phyloP scores from a whole-genome alignment of 2,888 invertebrate species.

The Muscina levida region DNA sequence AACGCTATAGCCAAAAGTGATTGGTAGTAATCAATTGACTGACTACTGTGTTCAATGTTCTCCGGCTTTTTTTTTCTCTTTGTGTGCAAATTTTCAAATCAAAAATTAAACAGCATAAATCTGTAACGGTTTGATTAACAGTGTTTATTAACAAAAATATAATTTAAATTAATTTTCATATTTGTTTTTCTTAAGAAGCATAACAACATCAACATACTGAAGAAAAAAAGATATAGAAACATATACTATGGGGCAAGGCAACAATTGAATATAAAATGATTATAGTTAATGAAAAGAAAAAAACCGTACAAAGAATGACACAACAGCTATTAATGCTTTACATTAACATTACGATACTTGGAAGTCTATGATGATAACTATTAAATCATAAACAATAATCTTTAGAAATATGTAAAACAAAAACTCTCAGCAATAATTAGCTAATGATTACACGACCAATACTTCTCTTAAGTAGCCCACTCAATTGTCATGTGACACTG shows the following conservation, averaged over 20 bases:
- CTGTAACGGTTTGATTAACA: slow-evolving; percentile 3
- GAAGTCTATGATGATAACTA: neutral
- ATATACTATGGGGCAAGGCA: too few relatives aligned
- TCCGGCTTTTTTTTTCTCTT: too few relatives aligned
- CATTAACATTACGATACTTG: too few relatives aligned
- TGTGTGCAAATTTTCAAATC: too few relatives aligned
- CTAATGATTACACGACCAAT: slow-evolving; percentile 3
- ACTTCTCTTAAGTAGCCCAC: slow-evolving; percentile 5
- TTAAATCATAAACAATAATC: neutral
- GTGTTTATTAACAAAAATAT: neutral
- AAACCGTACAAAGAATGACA: slow-evolving; percentile 6
- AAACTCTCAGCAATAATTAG: neutral
- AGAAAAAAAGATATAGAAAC: neutral
- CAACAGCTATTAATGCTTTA: neutral
- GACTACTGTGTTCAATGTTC: too few relatives aligned
- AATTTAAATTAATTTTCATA: neutral
- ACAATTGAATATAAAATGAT: too few relatives aligned
- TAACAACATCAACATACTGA: neutral
- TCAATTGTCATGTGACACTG: slow-evolving; percentile 28
- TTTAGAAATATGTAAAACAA: neutral
- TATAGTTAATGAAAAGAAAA: too few relatives aligned
- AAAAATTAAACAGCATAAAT: too few relatives aligned
- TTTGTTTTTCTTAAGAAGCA: neutral
- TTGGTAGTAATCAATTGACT: too few relatives aligned
- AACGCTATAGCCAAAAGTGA: too few relatives aligned